Conservation (phyloP, 2,797 vertebrate species). For the Lateolabrax maculatus region DNA sequence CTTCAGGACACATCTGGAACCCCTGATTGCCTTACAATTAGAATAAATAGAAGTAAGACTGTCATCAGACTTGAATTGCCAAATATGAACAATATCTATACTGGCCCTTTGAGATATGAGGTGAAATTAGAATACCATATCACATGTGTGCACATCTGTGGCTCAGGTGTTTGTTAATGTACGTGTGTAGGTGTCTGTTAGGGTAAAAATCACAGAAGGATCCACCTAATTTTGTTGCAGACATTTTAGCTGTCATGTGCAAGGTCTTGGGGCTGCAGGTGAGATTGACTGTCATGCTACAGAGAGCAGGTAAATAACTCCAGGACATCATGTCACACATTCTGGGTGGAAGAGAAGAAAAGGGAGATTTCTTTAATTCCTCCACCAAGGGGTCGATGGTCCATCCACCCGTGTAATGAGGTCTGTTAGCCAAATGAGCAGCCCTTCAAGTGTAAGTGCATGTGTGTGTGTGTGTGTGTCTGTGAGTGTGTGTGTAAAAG, state of each 20-base stretch:
- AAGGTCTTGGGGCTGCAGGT: conserved; percentile 60
- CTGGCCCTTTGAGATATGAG: conserved; percentile 51
- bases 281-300: conserved; percentile 72
- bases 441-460: conserved; percentile 69
- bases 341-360: conserved; percentile 63
- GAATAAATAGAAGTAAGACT: conserved; percentile 69
- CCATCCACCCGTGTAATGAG: conserved; percentile 84
- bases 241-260: conserved; percentile 39
- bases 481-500: conserved; percentile 22
- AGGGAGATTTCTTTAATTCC: conserved; percentile 77
- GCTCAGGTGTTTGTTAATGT: conserved; percentile 23
- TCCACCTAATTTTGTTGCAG: conserved; percentile 36
- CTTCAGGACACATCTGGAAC: conserved; percentile 78
- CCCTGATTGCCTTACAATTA: conserved; percentile 73
- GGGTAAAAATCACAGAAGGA: background rate
- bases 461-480: conserved; percentile 36
- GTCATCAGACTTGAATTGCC: conserved; percentile 50
- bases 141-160: conserved; percentile 26
- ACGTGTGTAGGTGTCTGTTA: background rate
- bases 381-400: conserved; percentile 76
- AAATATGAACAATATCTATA: conserved; percentile 54
- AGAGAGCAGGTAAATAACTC: conserved; percentile 77
- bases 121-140: conserved; percentile 40
- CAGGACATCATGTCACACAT: conserved; percentile 74
- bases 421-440: conserved; percentile 82